Percentiles rank a stretch among this genome's conserved stretches.
Evolutionary conservation across 2,797 vertebrate genomes (phyloP).

Genomic region (Syngnathus acus): DNA sequence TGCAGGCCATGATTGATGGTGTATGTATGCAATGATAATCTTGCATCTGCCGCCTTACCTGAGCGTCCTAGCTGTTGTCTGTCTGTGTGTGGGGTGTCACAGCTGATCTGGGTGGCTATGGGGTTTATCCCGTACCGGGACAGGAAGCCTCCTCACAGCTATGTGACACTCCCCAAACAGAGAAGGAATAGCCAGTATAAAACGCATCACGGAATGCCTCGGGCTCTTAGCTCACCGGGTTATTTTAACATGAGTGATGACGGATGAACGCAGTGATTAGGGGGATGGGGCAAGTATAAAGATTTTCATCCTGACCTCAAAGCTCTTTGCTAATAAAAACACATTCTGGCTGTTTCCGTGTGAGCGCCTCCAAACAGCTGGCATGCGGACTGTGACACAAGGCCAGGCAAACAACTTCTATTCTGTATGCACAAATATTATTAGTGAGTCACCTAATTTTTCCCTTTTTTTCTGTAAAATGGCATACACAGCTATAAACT

Average conservation of each 20-base stretch:
- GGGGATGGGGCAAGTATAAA: constrained; percentile 45
- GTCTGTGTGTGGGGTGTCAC: not conserved
- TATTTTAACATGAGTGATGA: constrained; percentile 66
- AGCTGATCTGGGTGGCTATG: constrained; percentile 16
- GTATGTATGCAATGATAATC: constrained; percentile 1
- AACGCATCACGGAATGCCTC: constrained; percentile 47
- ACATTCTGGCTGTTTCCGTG: constrained; percentile 9
- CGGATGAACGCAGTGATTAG: constrained; percentile 35
- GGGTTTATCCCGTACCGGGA: constrained; percentile 26
- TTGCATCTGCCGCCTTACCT: constrained; percentile 36
- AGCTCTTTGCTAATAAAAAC: constrained; percentile 61
- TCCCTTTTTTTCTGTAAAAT: not conserved
- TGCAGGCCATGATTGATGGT: not conserved
- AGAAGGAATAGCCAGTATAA: constrained; percentile 44
- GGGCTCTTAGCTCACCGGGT: constrained; percentile 64
- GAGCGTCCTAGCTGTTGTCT: constrained; percentile 14
- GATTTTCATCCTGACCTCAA: constrained; percentile 57
- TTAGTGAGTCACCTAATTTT: not conserved
- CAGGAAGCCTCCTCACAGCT: constrained; percentile 30
- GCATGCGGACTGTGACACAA: constrained; percentile 7
- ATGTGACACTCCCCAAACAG: constrained; percentile 30
- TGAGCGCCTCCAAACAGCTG: constrained; percentile 38
- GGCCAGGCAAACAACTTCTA: not conserved
- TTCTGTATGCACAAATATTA: not conserved
- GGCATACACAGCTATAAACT: not conserved